Evolutionary conservation across 2,888 invertebrate species (phyloP).

Genomic region (Spisula subtruncata): DNA sequence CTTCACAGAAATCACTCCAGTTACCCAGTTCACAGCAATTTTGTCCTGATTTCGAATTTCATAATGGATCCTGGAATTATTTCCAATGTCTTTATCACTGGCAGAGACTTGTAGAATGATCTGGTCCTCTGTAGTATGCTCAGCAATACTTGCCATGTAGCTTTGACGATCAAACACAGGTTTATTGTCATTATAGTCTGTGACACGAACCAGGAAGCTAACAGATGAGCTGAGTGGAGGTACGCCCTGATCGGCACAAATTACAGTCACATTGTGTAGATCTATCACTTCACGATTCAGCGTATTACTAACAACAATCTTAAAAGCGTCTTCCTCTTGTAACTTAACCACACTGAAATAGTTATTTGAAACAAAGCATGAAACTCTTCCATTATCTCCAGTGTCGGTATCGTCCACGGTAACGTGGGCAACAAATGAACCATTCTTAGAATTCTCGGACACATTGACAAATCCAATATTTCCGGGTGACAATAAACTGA

Average conservation of each 20-base stretch:
- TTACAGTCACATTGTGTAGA: slow-evolving; percentile 88
- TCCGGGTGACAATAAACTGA: slow-evolving; percentile 63
- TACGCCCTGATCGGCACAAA: slow-evolving; percentile 89
- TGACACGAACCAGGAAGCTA: slow-evolving; percentile 88
- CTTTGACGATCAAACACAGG: slow-evolving; percentile 91
- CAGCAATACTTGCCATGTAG: slow-evolving; percentile 73
- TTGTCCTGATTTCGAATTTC: slow-evolving; percentile 59
- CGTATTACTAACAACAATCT: slow-evolving; percentile 88
- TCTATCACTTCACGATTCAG: slow-evolving; percentile 80
- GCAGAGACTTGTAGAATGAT: slow-evolving; percentile 94
- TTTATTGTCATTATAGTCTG: slow-evolving; percentile 97
- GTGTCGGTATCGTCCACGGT: slow-evolving; percentile 94
- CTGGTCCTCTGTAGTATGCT: slow-evolving; percentile 74
- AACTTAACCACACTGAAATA: slow-evolving; percentile 51
- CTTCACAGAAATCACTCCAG: slow-evolving; percentile 75
- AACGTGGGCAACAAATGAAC: slow-evolving; percentile 91
- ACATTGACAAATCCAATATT: slow-evolving; percentile 73
- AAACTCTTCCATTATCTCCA: slow-evolving; percentile 94
- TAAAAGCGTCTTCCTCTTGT: slow-evolving; percentile 72
- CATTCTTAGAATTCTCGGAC: slow-evolving; percentile 77
- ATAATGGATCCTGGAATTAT: slow-evolving; percentile 71
- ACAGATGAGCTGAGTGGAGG: slow-evolving; percentile 73
- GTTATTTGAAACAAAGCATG: slow-evolving; percentile 72
- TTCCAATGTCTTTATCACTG: slow-evolving; percentile 90
- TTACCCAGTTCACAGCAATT: slow-evolving; percentile 56